These are phyloP conservation scores for Xanthorhoe designata DNA, from an alignment of 2,888 invertebrate genomes.

Conservation along the genomic window DNA sequence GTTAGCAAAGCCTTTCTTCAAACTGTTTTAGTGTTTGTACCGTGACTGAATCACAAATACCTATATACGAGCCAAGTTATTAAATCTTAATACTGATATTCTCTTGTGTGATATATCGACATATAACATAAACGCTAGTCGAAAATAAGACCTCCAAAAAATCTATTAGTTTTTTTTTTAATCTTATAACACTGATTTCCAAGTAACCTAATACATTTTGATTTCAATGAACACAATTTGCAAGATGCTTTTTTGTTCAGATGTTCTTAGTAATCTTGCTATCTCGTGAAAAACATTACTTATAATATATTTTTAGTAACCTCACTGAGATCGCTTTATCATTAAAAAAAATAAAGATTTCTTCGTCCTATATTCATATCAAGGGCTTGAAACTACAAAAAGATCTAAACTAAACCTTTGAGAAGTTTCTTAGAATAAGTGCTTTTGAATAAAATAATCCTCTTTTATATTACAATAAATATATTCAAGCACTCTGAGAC, in stretches of 20 bases:
- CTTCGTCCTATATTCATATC: neutral
- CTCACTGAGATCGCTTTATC: neutral
- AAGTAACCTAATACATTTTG: too few species aligned
- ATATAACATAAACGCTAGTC: too few species aligned
- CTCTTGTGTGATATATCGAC: too few species aligned
- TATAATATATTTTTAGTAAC: neutral
- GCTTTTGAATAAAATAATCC: constrained; percentile 44
- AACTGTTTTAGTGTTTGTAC: neutral
- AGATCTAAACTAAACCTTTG: constrained; percentile 34
- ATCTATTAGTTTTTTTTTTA: too few species aligned
- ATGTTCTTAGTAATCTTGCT: too few species aligned
- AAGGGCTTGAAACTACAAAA: constrained; percentile 9
- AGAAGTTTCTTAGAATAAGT: constrained; percentile 33
- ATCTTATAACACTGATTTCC: too few species aligned
- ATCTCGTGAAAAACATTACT: too few species aligned
- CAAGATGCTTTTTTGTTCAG: too few species aligned
- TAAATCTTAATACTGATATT: neutral
- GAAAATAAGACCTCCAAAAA: too few species aligned
- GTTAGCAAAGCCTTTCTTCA: neutral
- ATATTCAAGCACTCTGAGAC: constrained; percentile 47
- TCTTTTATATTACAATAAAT: constrained; percentile 41
- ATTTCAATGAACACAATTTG: too few species aligned
- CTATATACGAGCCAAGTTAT: neutral
- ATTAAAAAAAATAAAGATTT: neutral
- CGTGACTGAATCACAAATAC: neutral